A percentile compares a stretch with the other conserved stretches of the same genome.
Evolutionary conservation across 2,797 vertebrate species (phyloP).

Genomic region (Bradypodion ventrale): DNA sequence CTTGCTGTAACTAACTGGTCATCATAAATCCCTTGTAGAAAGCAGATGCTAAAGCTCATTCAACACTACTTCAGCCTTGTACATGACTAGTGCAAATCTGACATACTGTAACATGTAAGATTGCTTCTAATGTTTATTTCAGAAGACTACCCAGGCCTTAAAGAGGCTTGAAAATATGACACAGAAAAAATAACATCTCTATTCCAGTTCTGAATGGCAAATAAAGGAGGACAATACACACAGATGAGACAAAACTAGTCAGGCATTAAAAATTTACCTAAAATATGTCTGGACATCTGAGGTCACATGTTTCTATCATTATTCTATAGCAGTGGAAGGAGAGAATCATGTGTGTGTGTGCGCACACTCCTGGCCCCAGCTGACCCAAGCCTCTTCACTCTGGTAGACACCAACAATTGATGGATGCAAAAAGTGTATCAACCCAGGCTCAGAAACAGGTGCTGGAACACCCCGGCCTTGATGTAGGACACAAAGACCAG

Average conservation of each 20-base stretch:
- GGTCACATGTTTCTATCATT: background rate
- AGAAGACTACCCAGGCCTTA: background rate
- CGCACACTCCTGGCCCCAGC: background rate
- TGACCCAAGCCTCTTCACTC: background rate
- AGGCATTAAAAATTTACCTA: background rate
- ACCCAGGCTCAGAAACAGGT: background rate
- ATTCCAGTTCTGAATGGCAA: background rate
- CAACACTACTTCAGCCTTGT: background rate
- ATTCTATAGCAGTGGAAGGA: background rate
- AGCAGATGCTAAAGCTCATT: background rate
- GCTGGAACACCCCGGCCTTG: background rate
- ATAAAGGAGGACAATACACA: background rate
- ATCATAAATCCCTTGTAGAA: accelerated
- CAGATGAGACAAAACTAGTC: background rate
- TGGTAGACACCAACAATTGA: background rate
- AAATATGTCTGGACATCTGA: background rate
- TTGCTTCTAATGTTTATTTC: slow-evolving; percentile 24
- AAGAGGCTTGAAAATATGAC: background rate
- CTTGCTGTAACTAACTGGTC: slow-evolving; percentile 4
- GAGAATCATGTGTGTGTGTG: background rate
- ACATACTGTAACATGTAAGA: background rate
- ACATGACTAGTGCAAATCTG: background rate
- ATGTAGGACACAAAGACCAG: background rate
- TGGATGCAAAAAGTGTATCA: background rate
- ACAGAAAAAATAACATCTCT: background rate